Evolutionary conservation across 2,797 vertebrate species (phyloP), one percentile per base, ranked within the genome.

Genomic region (Choloepus didactylus): DNA sequence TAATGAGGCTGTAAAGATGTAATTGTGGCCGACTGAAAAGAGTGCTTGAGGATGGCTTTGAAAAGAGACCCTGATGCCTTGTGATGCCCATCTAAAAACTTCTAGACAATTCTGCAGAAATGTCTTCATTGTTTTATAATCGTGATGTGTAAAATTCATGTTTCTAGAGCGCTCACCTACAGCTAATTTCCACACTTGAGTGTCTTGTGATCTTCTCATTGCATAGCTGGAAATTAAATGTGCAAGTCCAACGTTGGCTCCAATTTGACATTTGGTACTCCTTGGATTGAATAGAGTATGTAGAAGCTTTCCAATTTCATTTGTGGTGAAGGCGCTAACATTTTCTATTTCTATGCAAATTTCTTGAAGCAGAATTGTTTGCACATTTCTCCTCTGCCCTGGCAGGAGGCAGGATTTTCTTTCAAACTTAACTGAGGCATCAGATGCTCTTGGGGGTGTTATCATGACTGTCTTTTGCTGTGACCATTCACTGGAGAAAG

Each of bases 301-400:
- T 73, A 5, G 77, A 62, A 77, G 81, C 79, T 86, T 72, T 76
- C 84, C 88, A 69, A 19, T 94, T 89, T 82, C 56, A 72, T 62
- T 70, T 87, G 90, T 84, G 70, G 76, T 67, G 44, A 91, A 90
- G 84, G 69, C 44, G 79, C 87, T 21, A 16, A 81, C 66, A 3
- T 73, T 93, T 95, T 80, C 94, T 95, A 86, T 96, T 90, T 96
- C 92, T 97, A 89, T 96, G 94, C 93, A 97, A 92, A 96, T 90
- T 81, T 92, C 60, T 73, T 18, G 38, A 90, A 93, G 77, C 91
- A 54, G 95, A 91, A 66, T 38, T 77, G 69, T 80, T 70, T 59
- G 79, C 46, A 1, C 9, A 25, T 59, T 64, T 49, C 51, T 81
- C 16, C 25, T 56, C 80, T 38, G 76, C 9, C 75, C 46, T 70